Base-by-base conservation (phyloP, 2,888 invertebrate genomes). In the Scaptomyza caliginosa region DNA sequence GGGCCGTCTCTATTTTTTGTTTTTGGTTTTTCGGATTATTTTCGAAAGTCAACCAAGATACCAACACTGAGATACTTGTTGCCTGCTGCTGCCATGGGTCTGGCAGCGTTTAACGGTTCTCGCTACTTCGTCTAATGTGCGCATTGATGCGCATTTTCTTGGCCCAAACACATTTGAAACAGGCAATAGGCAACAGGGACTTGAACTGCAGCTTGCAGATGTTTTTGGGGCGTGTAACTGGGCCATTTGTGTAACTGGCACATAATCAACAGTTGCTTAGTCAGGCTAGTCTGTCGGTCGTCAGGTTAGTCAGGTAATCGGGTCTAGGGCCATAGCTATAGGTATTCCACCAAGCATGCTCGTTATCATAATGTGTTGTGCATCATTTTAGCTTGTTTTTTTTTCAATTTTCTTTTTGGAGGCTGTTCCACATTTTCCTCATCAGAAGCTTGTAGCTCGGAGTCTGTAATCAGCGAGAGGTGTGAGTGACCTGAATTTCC, bases 211-310 rank as follows among this genome's bases (percentile, higher is more conserved):
- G 46, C 11, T 10, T 36, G 34, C 32, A n/a, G 45, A 28, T 45
- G 36, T 6, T 45, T 40, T 46, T 54, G 67, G 74, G 74, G 81
- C 86, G 81, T 85, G 64, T 82, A 85, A 85, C 82, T 85, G 85
- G 85, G 69, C 86, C 81, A 82, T 82, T 82, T 85, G 80, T 65
- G 69, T 64, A 82, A 82, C 85, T 67, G 83, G 81, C 81, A 85
- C 81, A 82, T 82, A 82, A 82, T 82, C 66, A 82, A 82, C 86
- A 85, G 81, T 82, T 82, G 85, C 75, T 77, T 73, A 74, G 85
- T 59, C 81, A 72, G 62, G 83, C 65, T 57, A 48, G 62, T 67
- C 66, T 45, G 55, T 28, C 26, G 8, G 10, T 26, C 26, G n/a
- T n/a, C n/a, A n/a, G 1, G 28, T 11, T 21, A 21, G 26, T 26